phyloP scores from a whole-genome alignment of 2,797 vertebrate species.

The Leucoraja ocellata region DNA sequence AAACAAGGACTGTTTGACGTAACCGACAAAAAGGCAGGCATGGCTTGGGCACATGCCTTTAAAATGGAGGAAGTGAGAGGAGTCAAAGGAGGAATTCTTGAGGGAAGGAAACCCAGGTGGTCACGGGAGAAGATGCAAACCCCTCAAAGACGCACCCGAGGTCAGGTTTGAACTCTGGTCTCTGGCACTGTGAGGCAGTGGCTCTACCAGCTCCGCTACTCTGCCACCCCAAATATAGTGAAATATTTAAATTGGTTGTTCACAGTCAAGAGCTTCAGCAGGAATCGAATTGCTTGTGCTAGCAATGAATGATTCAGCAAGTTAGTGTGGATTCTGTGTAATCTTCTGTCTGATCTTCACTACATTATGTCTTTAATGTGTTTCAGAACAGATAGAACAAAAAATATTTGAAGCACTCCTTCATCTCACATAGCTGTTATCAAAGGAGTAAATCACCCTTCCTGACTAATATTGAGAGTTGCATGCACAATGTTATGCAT shows the following conservation, averaged over 20 bases:
- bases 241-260: neutral
- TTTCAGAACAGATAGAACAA: neutral
- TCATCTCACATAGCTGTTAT: neutral
- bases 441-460: neutral
- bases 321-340: neutral
- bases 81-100: no score
- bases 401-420: neutral
- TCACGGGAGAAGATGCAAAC: no score
- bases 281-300: neutral
- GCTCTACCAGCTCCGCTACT: no score
- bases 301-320: neutral
- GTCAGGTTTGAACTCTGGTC: no score
- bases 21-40: no score
- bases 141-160: no score
- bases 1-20: no score
- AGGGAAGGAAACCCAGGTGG: no score
- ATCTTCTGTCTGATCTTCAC: neutral
- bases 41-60: no score
- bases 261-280: neutral
- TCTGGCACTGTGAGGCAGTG: no score
- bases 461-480: neutral
- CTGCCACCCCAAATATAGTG: no score
- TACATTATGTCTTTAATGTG: neutral
- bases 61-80: no score
- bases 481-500: neutral